phyloP scores from a whole-genome alignment of 1,140 invertebrate genomes.

The Zaprionus taronus region DNA sequence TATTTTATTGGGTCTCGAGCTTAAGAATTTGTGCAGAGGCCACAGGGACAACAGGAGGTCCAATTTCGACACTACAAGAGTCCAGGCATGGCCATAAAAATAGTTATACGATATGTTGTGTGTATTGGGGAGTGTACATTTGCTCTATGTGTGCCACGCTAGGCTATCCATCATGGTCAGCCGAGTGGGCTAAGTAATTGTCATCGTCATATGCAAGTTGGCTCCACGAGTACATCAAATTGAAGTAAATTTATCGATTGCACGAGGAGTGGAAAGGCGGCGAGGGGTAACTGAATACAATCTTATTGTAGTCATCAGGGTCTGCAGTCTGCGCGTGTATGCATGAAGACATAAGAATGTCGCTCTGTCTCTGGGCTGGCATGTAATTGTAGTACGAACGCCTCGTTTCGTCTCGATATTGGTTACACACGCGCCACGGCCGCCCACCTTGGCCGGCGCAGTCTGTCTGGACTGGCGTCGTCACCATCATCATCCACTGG shows the following conservation, averaged over 20 bases:
- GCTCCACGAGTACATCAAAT: slow-evolving; percentile 1
- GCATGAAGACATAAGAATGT: slow-evolving; percentile 76
- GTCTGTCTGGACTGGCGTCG: slow-evolving; percentile 16
- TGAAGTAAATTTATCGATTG: slow-evolving; percentile 67
- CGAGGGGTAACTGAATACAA: neutral
- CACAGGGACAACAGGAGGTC: neutral
- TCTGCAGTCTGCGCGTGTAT: neutral
- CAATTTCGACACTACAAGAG: neutral
- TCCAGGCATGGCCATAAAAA: neutral
- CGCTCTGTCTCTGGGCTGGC: slow-evolving; percentile 34
- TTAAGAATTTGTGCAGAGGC: neutral
- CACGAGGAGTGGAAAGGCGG: neutral
- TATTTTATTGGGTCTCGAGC: neutral
- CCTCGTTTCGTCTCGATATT: slow-evolving; percentile 42
- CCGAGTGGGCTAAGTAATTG: slow-evolving; percentile 27
- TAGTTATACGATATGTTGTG: neutral
- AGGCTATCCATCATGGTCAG: slow-evolving; percentile 33
- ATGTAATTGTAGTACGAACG: slow-evolving; percentile 52
- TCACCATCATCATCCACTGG: slow-evolving; percentile 15
- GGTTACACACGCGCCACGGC: slow-evolving; percentile 53
- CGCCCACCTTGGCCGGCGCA: slow-evolving; percentile 52
- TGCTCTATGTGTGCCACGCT: neutral
- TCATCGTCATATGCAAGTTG: slow-evolving; percentile 48
- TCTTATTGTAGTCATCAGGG: slow-evolving; percentile 12
- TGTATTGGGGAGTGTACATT: neutral